Conservation (phyloP, 2,797 vertebrate genomes). For the Arctocebus calabarensis region DNA sequence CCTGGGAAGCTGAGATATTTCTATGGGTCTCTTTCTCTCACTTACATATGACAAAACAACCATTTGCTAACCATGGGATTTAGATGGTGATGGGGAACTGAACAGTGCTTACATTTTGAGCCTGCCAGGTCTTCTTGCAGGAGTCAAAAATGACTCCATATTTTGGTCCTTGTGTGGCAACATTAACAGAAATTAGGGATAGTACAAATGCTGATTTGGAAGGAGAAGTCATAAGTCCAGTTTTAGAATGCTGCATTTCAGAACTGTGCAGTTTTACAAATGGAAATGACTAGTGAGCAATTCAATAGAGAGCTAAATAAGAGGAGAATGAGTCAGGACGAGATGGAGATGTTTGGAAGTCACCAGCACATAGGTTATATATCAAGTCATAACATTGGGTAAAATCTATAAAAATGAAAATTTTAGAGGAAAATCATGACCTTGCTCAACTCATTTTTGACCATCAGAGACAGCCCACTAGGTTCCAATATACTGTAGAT, state of each 20-base stretch:
- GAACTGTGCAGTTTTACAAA: background rate
- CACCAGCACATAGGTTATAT: background rate
- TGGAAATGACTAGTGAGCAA: background rate
- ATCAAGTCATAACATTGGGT: background rate
- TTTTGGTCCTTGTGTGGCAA: background rate
- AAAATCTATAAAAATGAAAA: background rate
- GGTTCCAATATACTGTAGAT: background rate
- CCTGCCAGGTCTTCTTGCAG: background rate
- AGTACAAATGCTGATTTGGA: background rate
- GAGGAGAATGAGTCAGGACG: background rate
- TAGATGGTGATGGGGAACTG: background rate
- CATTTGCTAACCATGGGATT: background rate
- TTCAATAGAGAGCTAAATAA: background rate
- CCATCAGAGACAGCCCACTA: background rate
- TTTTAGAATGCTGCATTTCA: background rate
- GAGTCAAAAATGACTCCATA: background rate
- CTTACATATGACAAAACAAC: background rate
- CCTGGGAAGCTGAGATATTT: background rate
- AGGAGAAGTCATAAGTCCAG: background rate
- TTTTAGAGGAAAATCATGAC: background rate
- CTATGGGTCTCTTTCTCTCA: background rate
- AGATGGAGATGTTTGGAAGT: background rate
- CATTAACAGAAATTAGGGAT: constrained; percentile 5
- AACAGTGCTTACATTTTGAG: background rate
- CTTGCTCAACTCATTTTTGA: background rate